phyloP scores from a whole-genome alignment of 2,888 invertebrate genomes.

The Thereva unica region DNA sequence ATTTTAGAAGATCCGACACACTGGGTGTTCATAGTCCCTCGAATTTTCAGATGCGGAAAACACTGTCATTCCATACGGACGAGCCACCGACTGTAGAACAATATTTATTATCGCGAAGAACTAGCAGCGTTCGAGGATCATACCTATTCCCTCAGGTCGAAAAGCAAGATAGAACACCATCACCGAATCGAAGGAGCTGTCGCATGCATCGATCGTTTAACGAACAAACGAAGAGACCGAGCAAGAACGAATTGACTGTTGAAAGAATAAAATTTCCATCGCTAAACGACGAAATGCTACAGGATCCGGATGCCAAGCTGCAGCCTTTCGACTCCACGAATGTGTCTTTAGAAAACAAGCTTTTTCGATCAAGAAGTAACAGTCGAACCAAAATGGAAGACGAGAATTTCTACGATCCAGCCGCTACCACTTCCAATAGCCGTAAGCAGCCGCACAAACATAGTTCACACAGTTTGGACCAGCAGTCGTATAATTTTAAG shows the following conservation, averaged over 20 bases:
- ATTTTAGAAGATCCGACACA: constrained; percentile 58
- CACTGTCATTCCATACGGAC: constrained; percentile 58
- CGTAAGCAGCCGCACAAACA: constrained; percentile 52
- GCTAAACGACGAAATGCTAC: constrained; percentile 56
- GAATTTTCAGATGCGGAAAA: constrained; percentile 58
- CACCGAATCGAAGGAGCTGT: constrained; percentile 56
- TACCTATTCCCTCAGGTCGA: constrained; percentile 53
- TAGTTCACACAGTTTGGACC: constrained; percentile 57
- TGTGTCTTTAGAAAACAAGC: constrained; percentile 56
- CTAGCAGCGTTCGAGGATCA: constrained; percentile 56
- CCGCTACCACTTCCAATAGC: constrained; percentile 24
- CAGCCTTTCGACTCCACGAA: constrained; percentile 51
- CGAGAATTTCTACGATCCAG: constrained; percentile 51
- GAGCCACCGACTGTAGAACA: constrained; percentile 52
- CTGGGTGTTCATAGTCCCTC: constrained; percentile 58
- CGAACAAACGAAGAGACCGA: constrained; percentile 52
- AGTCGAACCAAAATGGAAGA: constrained; percentile 57
- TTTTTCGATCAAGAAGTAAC: constrained; percentile 53
- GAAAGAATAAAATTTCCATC: constrained; percentile 55
- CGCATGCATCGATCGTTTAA: constrained; percentile 58
- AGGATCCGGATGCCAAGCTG: constrained; percentile 48
- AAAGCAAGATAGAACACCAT: constrained; percentile 55
- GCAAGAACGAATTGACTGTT: constrained; percentile 51
- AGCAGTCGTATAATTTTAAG: constrained; percentile 54
- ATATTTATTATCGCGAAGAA: constrained; percentile 48